These are phyloP conservation scores for Parauchenoglanis ngamensis DNA, from an alignment of 2,797 vertebrate species.

Conservation along the genomic window DNA sequence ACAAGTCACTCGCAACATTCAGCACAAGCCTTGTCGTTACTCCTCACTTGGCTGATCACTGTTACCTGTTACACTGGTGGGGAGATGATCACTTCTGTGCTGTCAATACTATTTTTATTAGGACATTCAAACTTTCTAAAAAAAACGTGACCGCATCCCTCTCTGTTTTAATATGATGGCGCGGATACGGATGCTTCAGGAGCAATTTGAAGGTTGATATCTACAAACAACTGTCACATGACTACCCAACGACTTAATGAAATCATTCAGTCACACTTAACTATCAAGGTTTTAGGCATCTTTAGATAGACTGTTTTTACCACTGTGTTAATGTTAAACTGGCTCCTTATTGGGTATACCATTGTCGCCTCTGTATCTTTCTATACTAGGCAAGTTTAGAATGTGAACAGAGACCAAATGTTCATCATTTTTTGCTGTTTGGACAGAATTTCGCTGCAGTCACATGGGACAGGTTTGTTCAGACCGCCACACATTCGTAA, in stretches of 20 bases:
- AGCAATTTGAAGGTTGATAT: not conserved
- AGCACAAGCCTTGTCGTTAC: not conserved
- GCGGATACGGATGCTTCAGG: not conserved
- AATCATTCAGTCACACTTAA: not conserved
- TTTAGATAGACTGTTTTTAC: not conserved
- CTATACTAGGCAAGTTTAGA: not conserved
- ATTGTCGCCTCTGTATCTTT: no score
- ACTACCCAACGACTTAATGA: not conserved
- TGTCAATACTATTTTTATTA: not conserved
- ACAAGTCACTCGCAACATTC: not conserved
- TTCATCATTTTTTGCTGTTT: not conserved
- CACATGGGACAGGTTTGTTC: not conserved
- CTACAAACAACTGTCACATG: not conserved
- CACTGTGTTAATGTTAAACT: not conserved
- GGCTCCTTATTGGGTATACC: not conserved
- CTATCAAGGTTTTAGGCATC: not conserved
- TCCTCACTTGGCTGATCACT: not conserved
- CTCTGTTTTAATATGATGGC: not conserved
- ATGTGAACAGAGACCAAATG: no score
- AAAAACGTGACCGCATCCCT: not conserved
- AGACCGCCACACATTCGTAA: not conserved
- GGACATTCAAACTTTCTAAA: not conserved
- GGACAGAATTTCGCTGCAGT: not conserved
- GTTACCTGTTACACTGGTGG: not conserved
- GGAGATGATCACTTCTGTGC: not conserved